A percentile compares a stretch with the other conserved stretches of the same genome.
phyloP scores from a whole-genome alignment of 2,888 invertebrate genomes.

The Gymnoscelis rufifasciata region DNA sequence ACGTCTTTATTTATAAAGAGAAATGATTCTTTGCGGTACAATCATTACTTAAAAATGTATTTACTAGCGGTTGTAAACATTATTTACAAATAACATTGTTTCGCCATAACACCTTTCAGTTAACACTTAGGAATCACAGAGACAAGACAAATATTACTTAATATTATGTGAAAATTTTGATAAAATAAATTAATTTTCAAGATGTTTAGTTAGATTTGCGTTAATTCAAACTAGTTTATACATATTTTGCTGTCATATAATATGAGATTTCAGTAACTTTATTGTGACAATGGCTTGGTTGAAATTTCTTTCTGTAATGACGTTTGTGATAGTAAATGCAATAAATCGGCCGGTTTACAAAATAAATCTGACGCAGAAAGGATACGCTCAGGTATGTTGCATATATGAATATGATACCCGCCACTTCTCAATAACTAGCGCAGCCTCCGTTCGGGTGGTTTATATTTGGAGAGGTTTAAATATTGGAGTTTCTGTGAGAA shows the following conservation, averaged over 20 bases:
- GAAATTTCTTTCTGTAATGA: conserved; percentile 32
- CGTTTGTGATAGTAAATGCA: conserved; percentile 33
- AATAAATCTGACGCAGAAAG: conserved; percentile 82
- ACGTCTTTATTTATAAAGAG: conserved; percentile 26
- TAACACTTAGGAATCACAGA: conserved; percentile 36
- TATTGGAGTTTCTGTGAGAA: too few species aligned
- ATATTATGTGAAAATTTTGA: too few species aligned
- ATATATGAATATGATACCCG: too few species aligned
- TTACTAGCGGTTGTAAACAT: conserved; percentile 64
- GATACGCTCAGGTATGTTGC: conserved; percentile 83
- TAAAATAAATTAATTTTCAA: too few species aligned
- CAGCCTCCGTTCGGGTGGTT: too few species aligned
- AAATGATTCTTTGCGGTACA: conserved; percentile 36
- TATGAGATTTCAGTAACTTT: too few species aligned
- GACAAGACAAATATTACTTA: conserved; percentile 22
- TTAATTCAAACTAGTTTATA: too few species aligned
- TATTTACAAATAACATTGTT: conserved; percentile 39
- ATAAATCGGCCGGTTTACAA: conserved; percentile 77
- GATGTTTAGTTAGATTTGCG: too few species aligned
- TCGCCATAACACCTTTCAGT: conserved; percentile 45
- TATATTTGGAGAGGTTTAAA: too few species aligned
- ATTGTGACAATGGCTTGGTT: conserved; percentile 30
- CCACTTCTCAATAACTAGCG: too few species aligned
- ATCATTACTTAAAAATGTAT: conserved; percentile 50
- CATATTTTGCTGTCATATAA: too few species aligned